Percentiles rank a stretch among this genome's conserved stretches.
Evolutionary conservation across 2,113 vertebrate species (phyloP).

Genomic region (Sardina pilchardus): DNA sequence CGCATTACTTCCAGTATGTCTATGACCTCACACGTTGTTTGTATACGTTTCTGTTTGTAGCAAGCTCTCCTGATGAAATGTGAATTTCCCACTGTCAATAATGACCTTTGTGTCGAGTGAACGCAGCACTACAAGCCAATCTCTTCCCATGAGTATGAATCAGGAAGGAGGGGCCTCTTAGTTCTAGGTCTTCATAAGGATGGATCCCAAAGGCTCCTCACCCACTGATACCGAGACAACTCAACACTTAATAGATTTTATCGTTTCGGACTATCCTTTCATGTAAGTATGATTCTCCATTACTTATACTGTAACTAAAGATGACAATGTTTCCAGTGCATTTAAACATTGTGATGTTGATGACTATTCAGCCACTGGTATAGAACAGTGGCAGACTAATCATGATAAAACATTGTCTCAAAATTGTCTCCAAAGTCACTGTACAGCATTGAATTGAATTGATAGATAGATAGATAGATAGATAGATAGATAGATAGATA

Average conservation of each 20-base stretch:
- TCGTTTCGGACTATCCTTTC: neutral
- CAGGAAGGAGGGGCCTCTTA: neutral
- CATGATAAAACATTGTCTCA: neutral
- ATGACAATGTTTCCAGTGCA: neutral
- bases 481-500: no score
- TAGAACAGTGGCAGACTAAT: neutral
- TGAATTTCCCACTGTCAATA: constrained; percentile 5
- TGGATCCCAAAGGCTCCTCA: neutral
- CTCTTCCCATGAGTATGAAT: neutral
- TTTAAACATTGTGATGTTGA: neutral
- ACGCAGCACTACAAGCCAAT: neutral
- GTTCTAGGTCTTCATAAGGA: neutral
- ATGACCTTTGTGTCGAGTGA: neutral
- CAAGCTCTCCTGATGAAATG: neutral
- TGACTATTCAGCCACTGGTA: neutral
- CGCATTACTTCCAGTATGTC: neutral
- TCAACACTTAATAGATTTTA: neutral
- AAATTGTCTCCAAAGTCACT: neutral
- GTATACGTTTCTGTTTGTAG: neutral
- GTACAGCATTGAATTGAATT: neutral
- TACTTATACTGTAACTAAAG: neutral
- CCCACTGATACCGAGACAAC: neutral
- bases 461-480: no score
- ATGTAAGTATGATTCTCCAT: neutral
- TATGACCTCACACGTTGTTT: neutral